Conservation (phyloP, 2,797 vertebrate species). For the Channallabes apus region DNA sequence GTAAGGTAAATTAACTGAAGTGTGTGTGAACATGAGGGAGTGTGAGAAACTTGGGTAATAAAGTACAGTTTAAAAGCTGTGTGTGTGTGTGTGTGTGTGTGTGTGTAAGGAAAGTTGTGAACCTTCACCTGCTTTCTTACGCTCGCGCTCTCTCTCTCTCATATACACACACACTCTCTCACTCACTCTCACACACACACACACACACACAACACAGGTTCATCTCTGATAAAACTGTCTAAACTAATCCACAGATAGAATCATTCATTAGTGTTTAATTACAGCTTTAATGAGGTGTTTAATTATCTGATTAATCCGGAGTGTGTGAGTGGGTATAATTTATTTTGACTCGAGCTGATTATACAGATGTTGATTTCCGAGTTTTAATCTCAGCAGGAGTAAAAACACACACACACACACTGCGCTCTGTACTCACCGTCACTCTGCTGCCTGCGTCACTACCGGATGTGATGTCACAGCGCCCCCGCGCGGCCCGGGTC, state of each 20-base stretch:
- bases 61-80: conserved; percentile 4
- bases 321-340: background rate
- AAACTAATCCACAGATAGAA: background rate
- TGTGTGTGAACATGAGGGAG: too few relatives aligned
- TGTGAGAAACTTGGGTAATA: too few relatives aligned
- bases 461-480: conserved; percentile 4
- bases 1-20: too few relatives aligned
- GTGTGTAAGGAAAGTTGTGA: too few relatives aligned
- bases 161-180: too few relatives aligned
- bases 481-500: background rate
- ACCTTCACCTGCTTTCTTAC: too few relatives aligned
- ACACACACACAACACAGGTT: background rate
- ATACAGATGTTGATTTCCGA: background rate
- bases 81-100: too few relatives aligned
- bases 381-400: background rate
- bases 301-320: conserved; percentile 7
- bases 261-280: conserved; percentile 16
- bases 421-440: background rate
- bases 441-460: background rate
- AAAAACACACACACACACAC: background rate
- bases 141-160: background rate
- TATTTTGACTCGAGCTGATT: background rate
- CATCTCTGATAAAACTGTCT: background rate
- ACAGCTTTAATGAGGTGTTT: conserved; percentile 17
- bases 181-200: too few relatives aligned